Base-by-base conservation (phyloP, 2,113 vertebrate species). In the Rhinolophus sinicus region DNA sequence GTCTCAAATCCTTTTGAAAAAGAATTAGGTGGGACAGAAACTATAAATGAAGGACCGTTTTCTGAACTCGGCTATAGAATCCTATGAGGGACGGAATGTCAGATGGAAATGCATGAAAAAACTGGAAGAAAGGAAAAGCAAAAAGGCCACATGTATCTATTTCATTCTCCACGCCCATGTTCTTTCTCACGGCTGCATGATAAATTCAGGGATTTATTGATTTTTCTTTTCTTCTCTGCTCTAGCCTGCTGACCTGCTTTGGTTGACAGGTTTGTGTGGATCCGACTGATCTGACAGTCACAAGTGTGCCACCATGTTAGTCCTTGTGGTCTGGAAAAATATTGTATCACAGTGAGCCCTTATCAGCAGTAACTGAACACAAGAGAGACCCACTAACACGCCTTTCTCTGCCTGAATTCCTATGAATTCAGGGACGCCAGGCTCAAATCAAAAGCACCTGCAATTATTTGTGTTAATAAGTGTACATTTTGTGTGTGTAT, bases 121-220 rank as follows among this genome's bases (percentile, higher is more conserved):
- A 10, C 38, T 1, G 12, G 58, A 64, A 21, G 47, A 73, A 50
- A 26, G 8, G 50, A 26, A 22, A 26, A 33, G 16, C 70, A 16
- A 22, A 28, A 0, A 12, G 44, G 47, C 50, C 82, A 24, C 1
- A 1, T 0, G 9, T 6, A 93, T 97, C 98, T 97, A 95, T 96
- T 99, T 99, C 98, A 98, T 97, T 98, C 98, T 97, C 97, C 16
- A 21, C 3, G 2, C 98, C 99, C 98, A 98, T 98, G 99, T 98
- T 99, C 99, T 98, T 98, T 97, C 97, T 99, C 99, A 99, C 98
- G 98, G 99, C 98, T 88, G 93, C 97, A 98, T 99, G 99, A 99
- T 99, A 99, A 99, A 99, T 99, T 99, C 99, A 99, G 98, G 99
- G 99, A 99, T 98, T 97, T 99, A 99, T 99, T 99, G 99, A 99